Evolutionary conservation across 2,888 invertebrate genomes (phyloP).

Genomic region (Ophion obscuratus): DNA sequence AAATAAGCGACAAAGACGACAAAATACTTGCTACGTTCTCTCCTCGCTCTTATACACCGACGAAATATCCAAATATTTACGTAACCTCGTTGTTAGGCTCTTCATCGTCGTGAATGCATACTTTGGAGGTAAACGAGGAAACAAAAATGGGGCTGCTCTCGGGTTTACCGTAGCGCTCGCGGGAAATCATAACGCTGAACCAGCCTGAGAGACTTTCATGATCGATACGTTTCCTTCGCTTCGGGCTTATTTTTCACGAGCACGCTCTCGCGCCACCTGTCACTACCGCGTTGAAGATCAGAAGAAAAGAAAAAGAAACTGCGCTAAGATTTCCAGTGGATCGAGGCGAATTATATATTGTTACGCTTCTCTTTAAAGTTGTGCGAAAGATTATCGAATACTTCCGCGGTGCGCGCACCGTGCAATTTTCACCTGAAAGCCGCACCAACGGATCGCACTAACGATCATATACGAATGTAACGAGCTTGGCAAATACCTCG

Average conservation of each 20-base stretch:
- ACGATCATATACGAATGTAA: conserved; percentile 7
- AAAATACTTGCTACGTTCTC: conserved; percentile 1
- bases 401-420: conserved; percentile 24
- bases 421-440: conserved; percentile 9
- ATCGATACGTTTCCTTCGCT: too few species aligned
- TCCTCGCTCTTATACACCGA: not conserved
- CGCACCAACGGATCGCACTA: conserved; percentile 15
- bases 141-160: too few species aligned
- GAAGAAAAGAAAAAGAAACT: not conserved
- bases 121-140: too few species aligned
- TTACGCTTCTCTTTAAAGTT: not conserved
- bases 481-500: conserved; percentile 16
- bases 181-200: too few species aligned
- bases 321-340: not conserved
- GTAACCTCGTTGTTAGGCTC: too few species aligned
- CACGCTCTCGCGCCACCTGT: too few species aligned
- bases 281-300: not conserved
- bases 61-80: too few species aligned
- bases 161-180: too few species aligned
- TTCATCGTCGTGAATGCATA: too few species aligned
- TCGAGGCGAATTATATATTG: too few species aligned
- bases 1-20: conserved; percentile 68
- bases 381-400: conserved; percentile 30
- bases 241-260: too few species aligned
- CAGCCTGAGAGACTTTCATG: too few species aligned